Percentiles rank a stretch among this genome's conserved stretches.
Conservation (phyloP, 64 coral and sea anemone species). For the Acropora yongei region DNA sequence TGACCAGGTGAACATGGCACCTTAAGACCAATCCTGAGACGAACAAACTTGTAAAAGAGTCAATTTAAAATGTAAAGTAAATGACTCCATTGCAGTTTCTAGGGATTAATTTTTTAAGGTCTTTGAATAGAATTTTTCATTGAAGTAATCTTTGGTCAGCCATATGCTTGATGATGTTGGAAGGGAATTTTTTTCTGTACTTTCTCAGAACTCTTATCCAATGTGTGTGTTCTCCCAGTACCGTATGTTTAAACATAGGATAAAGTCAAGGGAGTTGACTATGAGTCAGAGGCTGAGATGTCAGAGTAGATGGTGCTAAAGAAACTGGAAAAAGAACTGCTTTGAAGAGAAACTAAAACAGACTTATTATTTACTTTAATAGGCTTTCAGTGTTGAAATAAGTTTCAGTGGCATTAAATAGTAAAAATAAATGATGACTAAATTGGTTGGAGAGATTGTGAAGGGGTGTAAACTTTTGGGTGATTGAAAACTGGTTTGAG, state of each 20-base stretch:
- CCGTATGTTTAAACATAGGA: not conserved
- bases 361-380: too few species aligned
- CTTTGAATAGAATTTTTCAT: constrained; percentile 5
- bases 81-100: not conserved
- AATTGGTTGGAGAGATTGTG: not conserved
- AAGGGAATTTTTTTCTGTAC: not conserved
- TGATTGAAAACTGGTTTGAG: too few species aligned
- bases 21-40: not conserved
- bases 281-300: too few species aligned
- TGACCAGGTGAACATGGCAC: constrained; percentile 7
- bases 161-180: not conserved
- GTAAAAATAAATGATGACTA: constrained; percentile 15
- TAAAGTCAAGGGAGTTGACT: not conserved
- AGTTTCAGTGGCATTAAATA: not conserved
- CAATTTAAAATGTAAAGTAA: not conserved
- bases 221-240: not conserved
- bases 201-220: constrained; percentile 22
- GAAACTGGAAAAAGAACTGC: too few species aligned
- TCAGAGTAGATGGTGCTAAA: too few species aligned
- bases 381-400: not conserved
- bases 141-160: not conserved
- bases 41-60: not conserved
- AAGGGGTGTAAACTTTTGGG: too few species aligned
- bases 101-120: not conserved
- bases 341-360: too few species aligned